phyloP scores from a whole-genome alignment of 2,888 invertebrate species.

The Chloroclystis v-ata region DNA sequence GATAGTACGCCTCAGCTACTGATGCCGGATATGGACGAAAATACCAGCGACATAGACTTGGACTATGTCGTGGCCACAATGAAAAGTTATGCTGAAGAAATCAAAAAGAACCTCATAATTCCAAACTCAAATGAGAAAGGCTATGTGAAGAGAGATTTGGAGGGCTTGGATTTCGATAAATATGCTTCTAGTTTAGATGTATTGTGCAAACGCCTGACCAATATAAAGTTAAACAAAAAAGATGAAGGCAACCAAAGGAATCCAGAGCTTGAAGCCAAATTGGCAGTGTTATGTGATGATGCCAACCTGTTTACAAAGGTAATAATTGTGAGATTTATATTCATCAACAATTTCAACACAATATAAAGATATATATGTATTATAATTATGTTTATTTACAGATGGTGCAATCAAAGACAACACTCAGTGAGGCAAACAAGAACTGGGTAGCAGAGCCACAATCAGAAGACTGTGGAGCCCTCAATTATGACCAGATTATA shows the following conservation, averaged over 20 bases:
- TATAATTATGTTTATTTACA: too few relatives aligned
- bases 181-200: conserved; percentile 57
- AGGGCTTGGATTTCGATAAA: conserved; percentile 47
- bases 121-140: conserved; percentile 27
- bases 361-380: too few relatives aligned
- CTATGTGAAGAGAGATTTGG: conserved; percentile 28
- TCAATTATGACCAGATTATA: conserved; percentile 53
- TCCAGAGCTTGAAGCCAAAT: conserved; percentile 52
- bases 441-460: conserved; percentile 39
- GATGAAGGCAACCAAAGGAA: conserved; percentile 42
- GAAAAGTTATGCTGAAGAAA: conserved; percentile 54
- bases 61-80: conserved; percentile 52
- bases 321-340: neutral
- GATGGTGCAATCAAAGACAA: conserved; percentile 60
- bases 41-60: conserved; percentile 45
- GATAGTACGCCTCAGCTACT: conserved; percentile 49
- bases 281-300: conserved; percentile 53
- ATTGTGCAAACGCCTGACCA: conserved; percentile 53
- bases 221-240: conserved; percentile 47
- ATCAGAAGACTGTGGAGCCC: conserved; percentile 33
- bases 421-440: conserved; percentile 46
- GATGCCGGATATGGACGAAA: conserved; percentile 54
- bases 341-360: too few relatives aligned
- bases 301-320: conserved; percentile 64
- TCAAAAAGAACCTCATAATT: conserved; percentile 45